phyloP scores from a whole-genome alignment of 2,888 invertebrate genomes.

The Agrilus biguttatus region DNA sequence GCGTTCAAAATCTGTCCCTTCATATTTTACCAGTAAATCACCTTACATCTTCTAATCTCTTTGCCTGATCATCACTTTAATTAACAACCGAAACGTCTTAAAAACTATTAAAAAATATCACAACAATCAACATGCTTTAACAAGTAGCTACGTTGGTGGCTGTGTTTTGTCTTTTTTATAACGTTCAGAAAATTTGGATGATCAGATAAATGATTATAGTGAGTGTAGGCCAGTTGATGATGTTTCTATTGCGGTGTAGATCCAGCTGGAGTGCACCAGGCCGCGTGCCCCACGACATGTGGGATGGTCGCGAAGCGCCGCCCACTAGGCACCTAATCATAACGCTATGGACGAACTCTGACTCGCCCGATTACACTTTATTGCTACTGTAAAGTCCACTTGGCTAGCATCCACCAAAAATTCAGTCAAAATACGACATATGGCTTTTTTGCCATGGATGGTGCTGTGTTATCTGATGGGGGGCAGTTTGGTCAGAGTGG shows the following conservation, averaged over 20 bases:
- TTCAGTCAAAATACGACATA: slow-evolving; percentile 7
- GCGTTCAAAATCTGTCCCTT: no score
- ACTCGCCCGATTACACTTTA: slow-evolving; percentile 23
- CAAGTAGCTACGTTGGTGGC: no score
- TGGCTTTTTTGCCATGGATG: slow-evolving; percentile 1
- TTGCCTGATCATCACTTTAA: no score
- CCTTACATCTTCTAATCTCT: no score
- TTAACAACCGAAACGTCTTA: no score
- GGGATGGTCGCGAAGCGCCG: slow-evolving; percentile 14
- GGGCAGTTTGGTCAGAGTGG: slow-evolving; percentile 14
- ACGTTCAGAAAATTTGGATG: neutral
- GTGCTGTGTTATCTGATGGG: slow-evolving; percentile 16
- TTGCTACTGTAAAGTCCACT: slow-evolving; percentile 29
- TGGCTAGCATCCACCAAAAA: slow-evolving; percentile 20
- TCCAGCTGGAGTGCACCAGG: slow-evolving; percentile 20
- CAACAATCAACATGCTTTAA: no score
- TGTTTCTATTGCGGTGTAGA: slow-evolving; percentile 7
- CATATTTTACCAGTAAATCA: no score
- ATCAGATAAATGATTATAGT: slow-evolving; percentile 3
- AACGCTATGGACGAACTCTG: slow-evolving; percentile 27
- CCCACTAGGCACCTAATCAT: slow-evolving; percentile 32
- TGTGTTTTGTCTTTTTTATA: no score
- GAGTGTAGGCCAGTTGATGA: slow-evolving; percentile 6
- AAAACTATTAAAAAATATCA: no score
- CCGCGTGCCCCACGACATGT: slow-evolving; percentile 21